Percentiles rank a stretch among this genome's conserved stretches.
Evolutionary conservation across 2,113 vertebrate genomes (phyloP).

Genomic region (Oxyura jamaicensis): DNA sequence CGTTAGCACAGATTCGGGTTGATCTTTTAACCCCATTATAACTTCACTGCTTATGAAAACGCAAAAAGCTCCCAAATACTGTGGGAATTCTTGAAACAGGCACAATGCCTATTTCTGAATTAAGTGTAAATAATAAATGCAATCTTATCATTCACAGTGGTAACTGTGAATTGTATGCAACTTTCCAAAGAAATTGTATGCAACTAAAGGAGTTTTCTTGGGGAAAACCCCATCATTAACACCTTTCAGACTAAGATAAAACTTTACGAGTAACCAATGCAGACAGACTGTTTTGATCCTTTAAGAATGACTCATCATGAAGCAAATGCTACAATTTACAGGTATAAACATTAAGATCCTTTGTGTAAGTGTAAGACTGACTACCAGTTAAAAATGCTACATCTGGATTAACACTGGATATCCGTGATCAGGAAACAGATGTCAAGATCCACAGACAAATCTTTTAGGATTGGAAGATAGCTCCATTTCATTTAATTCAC

Average conservation of each 20-base stretch:
- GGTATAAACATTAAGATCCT: not conserved
- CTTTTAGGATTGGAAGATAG: not conserved
- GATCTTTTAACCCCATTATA: slow-evolving; percentile 55
- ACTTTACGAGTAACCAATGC: not conserved
- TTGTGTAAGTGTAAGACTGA: not conserved
- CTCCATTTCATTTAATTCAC: not conserved
- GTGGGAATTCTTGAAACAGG: not conserved
- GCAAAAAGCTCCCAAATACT: slow-evolving; percentile 40
- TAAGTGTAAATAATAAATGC: slow-evolving; percentile 38
- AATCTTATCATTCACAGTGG: not conserved
- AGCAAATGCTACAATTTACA: not conserved
- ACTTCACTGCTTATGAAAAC: slow-evolving; percentile 39
- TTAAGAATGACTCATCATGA: not conserved
- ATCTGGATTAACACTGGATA: not conserved
- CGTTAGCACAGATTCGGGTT: slow-evolving; percentile 30
- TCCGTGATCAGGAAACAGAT: not conserved
- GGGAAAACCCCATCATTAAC: not conserved
- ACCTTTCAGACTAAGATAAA: not conserved
- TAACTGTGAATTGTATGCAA: too few relatives aligned
- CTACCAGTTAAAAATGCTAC: not conserved
- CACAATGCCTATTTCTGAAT: slow-evolving; percentile 27
- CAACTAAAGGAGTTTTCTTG: slow-evolving; percentile 8
- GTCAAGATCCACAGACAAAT: not conserved
- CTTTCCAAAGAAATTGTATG: not conserved
- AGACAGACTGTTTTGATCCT: not conserved